A percentile compares a stretch with the other conserved stretches of the same genome.
Conservation (phyloP, 2,113 vertebrate species). For the Notothenia rossii region DNA sequence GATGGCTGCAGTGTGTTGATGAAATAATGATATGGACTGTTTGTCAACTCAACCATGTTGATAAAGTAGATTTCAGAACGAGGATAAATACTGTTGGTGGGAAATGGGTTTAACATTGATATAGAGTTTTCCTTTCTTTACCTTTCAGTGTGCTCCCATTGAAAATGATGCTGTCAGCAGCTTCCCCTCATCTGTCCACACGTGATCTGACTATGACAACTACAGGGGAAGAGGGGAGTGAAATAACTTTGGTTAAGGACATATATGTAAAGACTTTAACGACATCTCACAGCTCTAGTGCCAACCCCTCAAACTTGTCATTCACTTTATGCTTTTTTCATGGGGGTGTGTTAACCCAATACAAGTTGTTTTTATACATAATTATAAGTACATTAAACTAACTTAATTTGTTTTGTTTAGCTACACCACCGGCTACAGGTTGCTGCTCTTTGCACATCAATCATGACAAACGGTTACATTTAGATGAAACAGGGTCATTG, state of each 20-base stretch:
- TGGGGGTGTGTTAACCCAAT: not conserved
- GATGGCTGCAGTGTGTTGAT: not conserved
- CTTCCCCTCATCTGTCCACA: slow-evolving; percentile 20
- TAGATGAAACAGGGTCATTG: not conserved
- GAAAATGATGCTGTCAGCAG: slow-evolving; percentile 42
- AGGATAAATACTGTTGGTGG: not conserved
- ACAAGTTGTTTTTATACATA: not conserved
- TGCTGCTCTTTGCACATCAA: not conserved
- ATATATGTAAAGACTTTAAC: too few species aligned
- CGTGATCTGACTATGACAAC: slow-evolving; percentile 33
- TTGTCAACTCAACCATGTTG: not conserved
- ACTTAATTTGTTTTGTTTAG: not conserved
- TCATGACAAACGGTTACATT: not conserved
- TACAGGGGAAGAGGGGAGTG: slow-evolving; percentile 16
- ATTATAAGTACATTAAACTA: not conserved
- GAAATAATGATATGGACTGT: not conserved
- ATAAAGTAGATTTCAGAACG: not conserved
- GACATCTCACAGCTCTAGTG: too few species aligned
- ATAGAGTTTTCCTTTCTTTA: slow-evolving; percentile 13
- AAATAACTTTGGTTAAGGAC: not conserved
- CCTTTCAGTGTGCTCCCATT: slow-evolving; percentile 63
- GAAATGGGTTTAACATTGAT: not conserved
- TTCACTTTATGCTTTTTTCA: not conserved
- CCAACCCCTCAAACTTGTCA: not conserved
- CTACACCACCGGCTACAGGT: not conserved